Conservation (phyloP, 2,888 invertebrate species). For the Spilosoma lubricipeda region DNA sequence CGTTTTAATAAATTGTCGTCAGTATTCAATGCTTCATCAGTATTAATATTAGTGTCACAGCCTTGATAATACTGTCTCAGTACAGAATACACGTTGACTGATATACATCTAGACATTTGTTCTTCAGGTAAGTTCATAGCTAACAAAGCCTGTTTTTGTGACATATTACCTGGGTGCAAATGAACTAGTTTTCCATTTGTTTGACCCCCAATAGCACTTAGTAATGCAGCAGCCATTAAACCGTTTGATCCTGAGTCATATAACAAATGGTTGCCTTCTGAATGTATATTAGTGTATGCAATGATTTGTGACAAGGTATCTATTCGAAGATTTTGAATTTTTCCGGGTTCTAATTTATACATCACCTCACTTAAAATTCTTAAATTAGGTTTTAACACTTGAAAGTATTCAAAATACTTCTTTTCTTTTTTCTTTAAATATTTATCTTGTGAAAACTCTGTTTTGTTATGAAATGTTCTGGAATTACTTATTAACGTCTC, state of each 20-base stretch:
- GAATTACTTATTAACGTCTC: slow-evolving; percentile 96
- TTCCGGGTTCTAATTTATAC: slow-evolving; percentile 91
- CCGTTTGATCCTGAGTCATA: slow-evolving; percentile 97
- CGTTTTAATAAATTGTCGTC: slow-evolving; percentile 64
- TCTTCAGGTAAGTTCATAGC: slow-evolving; percentile 93
- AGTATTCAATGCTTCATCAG: slow-evolving; percentile 40
- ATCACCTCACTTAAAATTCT: slow-evolving; percentile 94
- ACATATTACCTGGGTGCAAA: slow-evolving; percentile 93
- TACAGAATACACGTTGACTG: slow-evolving; percentile 92
- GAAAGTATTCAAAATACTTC: slow-evolving; percentile 95
- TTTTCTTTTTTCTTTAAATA: slow-evolving; percentile 98
- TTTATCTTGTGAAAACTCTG: slow-evolving; percentile 97
- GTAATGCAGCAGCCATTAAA: slow-evolving; percentile 92
- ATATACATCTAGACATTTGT: slow-evolving; percentile 89
- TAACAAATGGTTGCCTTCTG: slow-evolving; percentile 91
- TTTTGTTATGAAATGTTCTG: slow-evolving; percentile 95
- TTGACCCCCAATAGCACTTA: slow-evolving; percentile 90
- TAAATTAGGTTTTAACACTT: slow-evolving; percentile 92
- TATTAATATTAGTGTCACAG: slow-evolving; percentile 61
- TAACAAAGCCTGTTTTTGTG: slow-evolving; percentile 91
- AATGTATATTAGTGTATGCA: slow-evolving; percentile 92
- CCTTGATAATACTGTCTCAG: slow-evolving; percentile 89
- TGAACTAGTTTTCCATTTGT: slow-evolving; percentile 90
- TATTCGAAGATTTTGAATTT: slow-evolving; percentile 91
- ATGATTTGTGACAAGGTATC: slow-evolving; percentile 97